These are phyloP conservation scores for Malurus cyaneus DNA, from an alignment of 2,113 vertebrate species.

Conservation along the genomic window DNA sequence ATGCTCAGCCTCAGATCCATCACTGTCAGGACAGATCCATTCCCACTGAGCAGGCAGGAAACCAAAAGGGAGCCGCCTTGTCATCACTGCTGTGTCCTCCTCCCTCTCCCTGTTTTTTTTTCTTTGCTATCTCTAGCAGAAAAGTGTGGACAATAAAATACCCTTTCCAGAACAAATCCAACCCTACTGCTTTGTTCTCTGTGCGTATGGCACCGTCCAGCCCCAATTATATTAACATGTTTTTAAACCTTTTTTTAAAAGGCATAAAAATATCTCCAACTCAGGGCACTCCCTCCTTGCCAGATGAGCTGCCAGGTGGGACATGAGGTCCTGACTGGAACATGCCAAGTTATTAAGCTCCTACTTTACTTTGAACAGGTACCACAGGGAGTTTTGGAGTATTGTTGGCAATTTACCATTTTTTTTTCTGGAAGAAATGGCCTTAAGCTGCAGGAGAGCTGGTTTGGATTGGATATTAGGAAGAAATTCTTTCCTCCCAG, in stretches of 20 bases:
- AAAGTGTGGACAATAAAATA: neutral
- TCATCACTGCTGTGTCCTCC: neutral
- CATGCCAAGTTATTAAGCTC: neutral
- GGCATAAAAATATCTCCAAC: neutral
- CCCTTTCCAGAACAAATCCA: neutral
- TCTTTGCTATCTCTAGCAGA: neutral
- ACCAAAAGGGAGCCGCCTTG: neutral
- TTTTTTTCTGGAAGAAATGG: neutral
- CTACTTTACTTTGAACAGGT: neutral
- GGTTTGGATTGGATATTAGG: neutral
- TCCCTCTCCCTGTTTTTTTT: neutral
- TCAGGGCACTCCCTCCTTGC: neutral
- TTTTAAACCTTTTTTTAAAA: neutral
- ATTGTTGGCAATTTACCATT: neutral
- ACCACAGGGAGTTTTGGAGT: too few species aligned
- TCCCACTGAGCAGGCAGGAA: neutral
- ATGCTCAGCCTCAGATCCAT: neutral
- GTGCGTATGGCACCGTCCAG: neutral
- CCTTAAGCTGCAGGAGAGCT: neutral
- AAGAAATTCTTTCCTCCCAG: neutral
- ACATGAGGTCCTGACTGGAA: fast-evolving
- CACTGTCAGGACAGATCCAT: neutral
- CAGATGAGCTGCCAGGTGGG: neutral
- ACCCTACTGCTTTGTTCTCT: neutral
- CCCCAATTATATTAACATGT: fast-evolving